Evolutionary conservation across 2,888 invertebrate genomes (phyloP), one percentile per base, ranked within the genome.

Genomic region (Epirrhoe tristata): DNA sequence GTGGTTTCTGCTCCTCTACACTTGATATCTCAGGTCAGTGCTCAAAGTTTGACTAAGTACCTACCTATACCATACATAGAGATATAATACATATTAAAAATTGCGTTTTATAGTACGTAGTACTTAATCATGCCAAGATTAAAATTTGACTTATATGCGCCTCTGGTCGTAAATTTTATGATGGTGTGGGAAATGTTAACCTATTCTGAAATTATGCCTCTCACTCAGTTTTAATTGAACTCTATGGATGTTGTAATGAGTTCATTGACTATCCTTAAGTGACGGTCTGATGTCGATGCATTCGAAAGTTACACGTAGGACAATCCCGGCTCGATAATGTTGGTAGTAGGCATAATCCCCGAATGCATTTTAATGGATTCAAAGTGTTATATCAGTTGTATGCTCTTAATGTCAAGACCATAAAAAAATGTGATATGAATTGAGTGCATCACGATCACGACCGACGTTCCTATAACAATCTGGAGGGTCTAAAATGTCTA

Each of bases 361-460:
- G 76, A 84, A 86, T 87, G 79, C 82, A 81, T 81, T 88, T 85
- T 89, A 91, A 91, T 91, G 91, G 89, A 88, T 85, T 87, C 81
- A 81, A 86, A 87, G 88, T 84, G 86, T 73, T 59, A 58, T 73
- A 73, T 74, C 68, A 63, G 64, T 80, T 83, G 77, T 82, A 84
- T 83, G 82, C 82, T 85, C 84, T 86, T 87, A 86, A 87, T 88
- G 87, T 84, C 82, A 81, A 77, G 81, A 76, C 81, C 81, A 85
- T 89, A 85, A 85, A 87, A 83, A 72, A 68, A 74, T 73, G 71
- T 72, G 74, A 79, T 82, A 79, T 79, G 74, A 70, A 76, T 72
- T 74, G 65, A 74, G 78, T 76, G 75, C 70, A 77, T 78, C 70
- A 74, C 63, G 69, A 57, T 60, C 76, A 77, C 72, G 59, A 63